Evolutionary conservation across 2,113 vertebrate genomes (phyloP).

Genomic region (Thryonomys swinderianus): DNA sequence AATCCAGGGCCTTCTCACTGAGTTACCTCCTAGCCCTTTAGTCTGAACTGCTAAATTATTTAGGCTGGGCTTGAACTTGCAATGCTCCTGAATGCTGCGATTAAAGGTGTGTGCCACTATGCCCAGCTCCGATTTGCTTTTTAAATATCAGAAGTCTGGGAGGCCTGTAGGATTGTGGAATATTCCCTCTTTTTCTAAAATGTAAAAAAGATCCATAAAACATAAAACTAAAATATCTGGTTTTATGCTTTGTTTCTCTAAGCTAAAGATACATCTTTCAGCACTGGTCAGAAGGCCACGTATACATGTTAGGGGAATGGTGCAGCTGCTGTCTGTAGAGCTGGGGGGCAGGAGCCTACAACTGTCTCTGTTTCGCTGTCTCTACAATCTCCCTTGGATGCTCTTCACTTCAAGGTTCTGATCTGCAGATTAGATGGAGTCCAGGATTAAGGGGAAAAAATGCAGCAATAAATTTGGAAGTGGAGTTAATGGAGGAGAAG

Average conservation of each 20-base stretch:
- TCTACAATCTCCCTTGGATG: too few relatives aligned
- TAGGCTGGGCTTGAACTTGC: not conserved
- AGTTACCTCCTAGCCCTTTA: not conserved
- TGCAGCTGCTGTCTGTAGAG: too few relatives aligned
- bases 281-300: slow-evolving; percentile 57
- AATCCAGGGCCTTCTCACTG: not conserved
- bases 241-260: slow-evolving; percentile 41
- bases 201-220: slow-evolving; percentile 64
- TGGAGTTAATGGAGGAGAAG: too few relatives aligned
- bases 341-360: too few relatives aligned
- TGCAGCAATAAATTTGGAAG: too few relatives aligned
- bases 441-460: too few relatives aligned
- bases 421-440: too few relatives aligned
- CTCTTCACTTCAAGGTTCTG: too few relatives aligned
- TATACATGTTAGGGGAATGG: slow-evolving; percentile 59
- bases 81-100: not conserved
- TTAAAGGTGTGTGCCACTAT: not conserved
- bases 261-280: too few relatives aligned
- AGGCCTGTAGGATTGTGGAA: slow-evolving; percentile 75
- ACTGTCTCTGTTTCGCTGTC: too few relatives aligned
- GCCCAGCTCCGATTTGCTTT: not conserved
- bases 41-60: not conserved
- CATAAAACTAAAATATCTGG: slow-evolving; percentile 68
- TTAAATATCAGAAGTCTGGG: slow-evolving; percentile 72
- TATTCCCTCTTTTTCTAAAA: slow-evolving; percentile 75